Base-by-base conservation (phyloP, 1,140 invertebrate species). In the Fopius arisanus region DNA sequence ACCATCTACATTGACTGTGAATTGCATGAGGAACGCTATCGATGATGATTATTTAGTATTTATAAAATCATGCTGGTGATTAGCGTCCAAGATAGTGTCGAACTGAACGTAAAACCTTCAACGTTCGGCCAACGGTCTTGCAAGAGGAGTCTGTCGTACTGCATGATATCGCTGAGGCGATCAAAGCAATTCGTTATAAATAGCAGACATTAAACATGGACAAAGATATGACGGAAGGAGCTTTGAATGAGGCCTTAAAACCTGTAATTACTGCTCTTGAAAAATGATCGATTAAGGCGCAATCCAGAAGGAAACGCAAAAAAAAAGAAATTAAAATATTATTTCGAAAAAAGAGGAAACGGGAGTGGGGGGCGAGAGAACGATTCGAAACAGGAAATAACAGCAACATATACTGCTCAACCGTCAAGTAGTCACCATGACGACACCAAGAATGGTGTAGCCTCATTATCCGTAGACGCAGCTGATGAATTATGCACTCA, bases 121-220 rank as follows among this genome's bases (percentile, higher is more conserved):
- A 43, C 41, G 14, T 23, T 14, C n/a, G 2, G 2, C 10, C 3
- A 2, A 28, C 19, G 54, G 26, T 65, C 28, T 0, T 76, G 33
- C 10, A 19, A 9, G 43, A 74, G 51, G 21, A 73, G 63, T 69
- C 66, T 29, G 33, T 69, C 12, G 19, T 75, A 4, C 29, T 77
- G 21, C 33, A 28, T 40, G 41, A 77, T 51, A 71, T 77, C 43
- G 63, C 72, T 40, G 63, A 72, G 69, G 73, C 68, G 0, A 78
- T 73, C 31, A 70, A 76, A 37, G 72, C 70, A 16, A 78, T 78
- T 14, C 62, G 73, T 7, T 67, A 51, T 40, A 77, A 77, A 37
- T 70, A 78, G n/a, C n/a, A 65, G 41, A 65, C 72, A 2, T 29
- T 78, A 2, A 78, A 74, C 41, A 33, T 33, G 5, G 70, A 67